Evolutionary conservation across 2,888 invertebrate species (phyloP).

Genomic region (Mellilla xanthometata): DNA sequence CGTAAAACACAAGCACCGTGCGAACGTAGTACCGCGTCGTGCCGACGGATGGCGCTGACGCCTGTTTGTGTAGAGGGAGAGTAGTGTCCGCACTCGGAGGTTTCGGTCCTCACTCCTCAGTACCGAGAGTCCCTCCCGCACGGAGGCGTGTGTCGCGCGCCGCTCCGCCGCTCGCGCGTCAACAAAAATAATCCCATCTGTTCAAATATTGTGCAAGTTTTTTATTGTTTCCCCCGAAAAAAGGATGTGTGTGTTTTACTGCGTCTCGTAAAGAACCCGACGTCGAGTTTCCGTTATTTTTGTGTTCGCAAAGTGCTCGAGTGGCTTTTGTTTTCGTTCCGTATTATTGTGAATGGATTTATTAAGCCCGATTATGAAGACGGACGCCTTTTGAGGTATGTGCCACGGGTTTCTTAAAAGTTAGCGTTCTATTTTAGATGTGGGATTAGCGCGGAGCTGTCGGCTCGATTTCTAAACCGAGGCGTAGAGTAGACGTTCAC

Average conservation of each 20-base stretch:
- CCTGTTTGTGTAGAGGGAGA: too few species aligned
- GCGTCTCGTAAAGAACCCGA: slow-evolving; percentile 39
- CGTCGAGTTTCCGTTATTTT: slow-evolving; percentile 51
- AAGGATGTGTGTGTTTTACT: slow-evolving; percentile 59
- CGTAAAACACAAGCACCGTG: slow-evolving; percentile 1
- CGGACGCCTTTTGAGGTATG: slow-evolving; percentile 60
- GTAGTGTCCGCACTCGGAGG: slow-evolving; percentile 39
- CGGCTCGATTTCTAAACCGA: slow-evolving; percentile 33
- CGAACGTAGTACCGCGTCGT: neutral
- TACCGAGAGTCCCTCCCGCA: slow-evolving; percentile 61
- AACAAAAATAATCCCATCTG: slow-evolving; percentile 77
- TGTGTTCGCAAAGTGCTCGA: slow-evolving; percentile 65
- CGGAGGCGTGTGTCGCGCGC: slow-evolving; percentile 23
- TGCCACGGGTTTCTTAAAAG: slow-evolving; percentile 31
- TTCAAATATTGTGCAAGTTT: slow-evolving; percentile 76
- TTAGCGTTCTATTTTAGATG: slow-evolving; percentile 41
- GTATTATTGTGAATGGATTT: slow-evolving; percentile 76
- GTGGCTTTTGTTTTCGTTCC: slow-evolving; percentile 64
- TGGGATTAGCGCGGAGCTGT: slow-evolving; percentile 27
- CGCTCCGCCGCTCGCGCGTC: slow-evolving; percentile 51
- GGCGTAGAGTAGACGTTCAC: slow-evolving; percentile 31
- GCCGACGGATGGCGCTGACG: slow-evolving; percentile 50
- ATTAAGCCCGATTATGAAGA: slow-evolving; percentile 70
- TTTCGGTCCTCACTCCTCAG: slow-evolving; percentile 32
- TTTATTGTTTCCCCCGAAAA: slow-evolving; percentile 59